These are phyloP conservation scores for Pyralis farinalis DNA, from an alignment of 2,888 invertebrate genomes.

Conservation along the genomic window DNA sequence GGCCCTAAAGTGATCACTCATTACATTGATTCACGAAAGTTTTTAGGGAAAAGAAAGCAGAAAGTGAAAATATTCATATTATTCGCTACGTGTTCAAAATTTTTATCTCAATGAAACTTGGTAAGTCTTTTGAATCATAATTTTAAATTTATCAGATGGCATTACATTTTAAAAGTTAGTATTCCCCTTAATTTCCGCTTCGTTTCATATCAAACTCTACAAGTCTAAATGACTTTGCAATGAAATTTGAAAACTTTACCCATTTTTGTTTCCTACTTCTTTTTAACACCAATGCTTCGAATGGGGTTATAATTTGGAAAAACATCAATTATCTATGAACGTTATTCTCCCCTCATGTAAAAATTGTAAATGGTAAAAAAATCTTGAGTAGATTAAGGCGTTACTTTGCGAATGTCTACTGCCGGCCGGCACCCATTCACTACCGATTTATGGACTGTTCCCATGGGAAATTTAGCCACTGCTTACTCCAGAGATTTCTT, in stretches of 20 bases:
- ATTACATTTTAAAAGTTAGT: neutral
- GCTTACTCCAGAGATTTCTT: too few relatives aligned
- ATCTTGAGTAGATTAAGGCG: too few relatives aligned
- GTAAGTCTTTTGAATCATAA: neutral
- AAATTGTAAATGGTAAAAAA: too few relatives aligned
- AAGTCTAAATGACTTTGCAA: neutral
- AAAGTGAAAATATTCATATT: neutral
- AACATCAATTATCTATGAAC: too few relatives aligned
- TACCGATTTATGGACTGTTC: too few relatives aligned
- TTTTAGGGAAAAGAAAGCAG: neutral
- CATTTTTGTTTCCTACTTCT: neutral
- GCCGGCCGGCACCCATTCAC: too few relatives aligned
- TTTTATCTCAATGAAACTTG: neutral
- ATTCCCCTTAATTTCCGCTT: neutral
- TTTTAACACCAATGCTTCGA: neutral
- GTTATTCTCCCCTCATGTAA: too few relatives aligned
- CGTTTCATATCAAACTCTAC: neutral
- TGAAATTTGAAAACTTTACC: neutral
- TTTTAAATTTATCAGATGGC: neutral
- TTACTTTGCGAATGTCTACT: too few relatives aligned
- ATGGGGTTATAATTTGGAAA: too few relatives aligned
- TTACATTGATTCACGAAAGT: constrained; percentile 3
- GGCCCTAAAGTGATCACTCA: constrained; percentile 27
- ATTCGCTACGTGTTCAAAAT: neutral
- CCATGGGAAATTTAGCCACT: too few relatives aligned